Base-by-base conservation (phyloP, 2,888 invertebrate genomes). In the Volucella inanis region DNA sequence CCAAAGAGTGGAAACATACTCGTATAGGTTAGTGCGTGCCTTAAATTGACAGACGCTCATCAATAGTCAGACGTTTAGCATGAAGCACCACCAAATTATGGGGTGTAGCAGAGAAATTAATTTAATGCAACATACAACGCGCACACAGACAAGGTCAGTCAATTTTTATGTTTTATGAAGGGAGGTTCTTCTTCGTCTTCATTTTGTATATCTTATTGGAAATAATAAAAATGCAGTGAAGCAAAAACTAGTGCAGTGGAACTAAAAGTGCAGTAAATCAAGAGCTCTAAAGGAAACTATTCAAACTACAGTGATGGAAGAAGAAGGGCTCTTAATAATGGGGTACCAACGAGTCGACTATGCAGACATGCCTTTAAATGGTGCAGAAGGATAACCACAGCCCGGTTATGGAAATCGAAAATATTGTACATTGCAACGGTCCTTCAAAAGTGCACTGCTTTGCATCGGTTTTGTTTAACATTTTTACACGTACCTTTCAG, bases 321-420 rank as follows among this genome's bases (percentile, higher is more conserved):
- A 31, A 47, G 41, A 49, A 50, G 49, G 50, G 31, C 15, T 31
- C 62, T 31, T 83, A 75, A 84, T 79, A 50, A 84, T 65, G 59
- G 70, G 62, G 12, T 78, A 70, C 54, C 15, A n/a, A 31, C 18
- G 10, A 18, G 64, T 38, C 31, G 43, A 31, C 22, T 55, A 75
- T 74, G 67, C 67, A 72, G 67, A 50, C 78, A 62, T 18, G 70
- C 74, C 83, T 75, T 74, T 84, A 84, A 65, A 79, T 55, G 83
- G 79, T 45, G 12, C 64, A 65, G 79, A 84, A 84, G 83, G 83
- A 79, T 54, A 84, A 64, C 83, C 18, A 9, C 74, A 75, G 68
- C 67, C n/a, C 41, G 54, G 61, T 68, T 70, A 4, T 15, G 52
- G 50, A 80, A 81, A 76, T 76, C 31, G 57, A 65, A 75, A 75